Base-by-base conservation (phyloP, 2,888 invertebrate species). In the Xestia rhomboidea region DNA sequence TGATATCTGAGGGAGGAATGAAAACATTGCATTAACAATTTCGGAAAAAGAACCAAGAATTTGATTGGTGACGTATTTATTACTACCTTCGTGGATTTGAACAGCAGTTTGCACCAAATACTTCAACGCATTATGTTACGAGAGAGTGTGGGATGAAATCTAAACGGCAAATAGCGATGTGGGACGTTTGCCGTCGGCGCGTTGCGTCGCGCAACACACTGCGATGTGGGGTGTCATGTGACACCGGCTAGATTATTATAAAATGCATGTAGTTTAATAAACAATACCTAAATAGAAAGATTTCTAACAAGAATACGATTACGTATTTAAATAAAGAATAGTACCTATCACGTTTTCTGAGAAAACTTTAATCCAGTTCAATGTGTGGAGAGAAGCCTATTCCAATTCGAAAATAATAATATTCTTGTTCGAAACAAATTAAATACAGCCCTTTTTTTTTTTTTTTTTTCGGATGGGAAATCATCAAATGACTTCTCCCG, bases 141-240 rank as follows among this genome's bases (percentile, higher is more conserved):
- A 51, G 6, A 30, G 5, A 0, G 6, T 38, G n/a, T 10, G 21
- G n/a, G 8, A 34, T 30, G 8, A 44, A 62, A 44, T 71, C 1
- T 44, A 18, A 34, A n/a, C 66, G 18, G 13, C 6, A 13, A 18
- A 24, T n/a, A 10, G 21, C 13, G 2, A 24, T 13, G 24, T 30
- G 30, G 10, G 41, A 24, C 34, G n/a, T n/a, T 46, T 49, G 78
- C 81, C 84, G 81, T 24, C 81, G 81, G 80, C 72, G 34, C 62
- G 24, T 2, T 2, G 62, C 79, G 62, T 10, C 67, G 49, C n/a
- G 7, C 11, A 1, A 1, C 0, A 24, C 38, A 5, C 34, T 38
- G 13, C 30, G 24, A 13, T 4, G 3, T 41, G 24, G n/a, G 27
- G 5, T 11, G 30, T 38, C 30, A 8, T 15, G 11, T 24, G n/a